Evolutionary conservation across 2,113 vertebrate genomes (phyloP).

Genomic region (Platysteira castanea): DNA sequence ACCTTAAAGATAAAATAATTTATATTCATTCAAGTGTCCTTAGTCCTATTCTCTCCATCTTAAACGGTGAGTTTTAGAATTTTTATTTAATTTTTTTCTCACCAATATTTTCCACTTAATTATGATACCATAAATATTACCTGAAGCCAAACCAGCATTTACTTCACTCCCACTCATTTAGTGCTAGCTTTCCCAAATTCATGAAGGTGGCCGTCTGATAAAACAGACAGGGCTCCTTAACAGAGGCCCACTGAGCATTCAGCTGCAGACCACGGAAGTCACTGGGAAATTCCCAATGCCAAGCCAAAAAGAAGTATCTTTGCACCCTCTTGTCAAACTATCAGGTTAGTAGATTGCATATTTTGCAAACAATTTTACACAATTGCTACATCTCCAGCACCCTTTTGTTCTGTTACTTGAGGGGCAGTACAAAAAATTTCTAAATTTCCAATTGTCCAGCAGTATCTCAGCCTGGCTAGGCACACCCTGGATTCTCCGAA

Average conservation of each 20-base stretch:
- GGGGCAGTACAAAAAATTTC: neutral
- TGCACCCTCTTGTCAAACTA: neutral
- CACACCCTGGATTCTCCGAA: neutral
- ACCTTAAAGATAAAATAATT: neutral
- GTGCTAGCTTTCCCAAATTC: neutral
- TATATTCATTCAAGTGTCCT: neutral
- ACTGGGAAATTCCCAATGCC: neutral
- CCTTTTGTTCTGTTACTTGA: neutral
- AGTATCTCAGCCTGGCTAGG: neutral
- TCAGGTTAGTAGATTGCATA: neutral
- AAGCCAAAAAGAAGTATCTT: neutral
- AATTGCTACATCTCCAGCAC: neutral
- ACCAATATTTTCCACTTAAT: neutral
- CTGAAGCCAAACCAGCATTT: neutral
- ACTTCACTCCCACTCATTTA: neutral
- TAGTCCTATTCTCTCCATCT: neutral
- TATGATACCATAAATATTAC: neutral
- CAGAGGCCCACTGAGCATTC: neutral
- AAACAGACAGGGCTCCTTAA: neutral
- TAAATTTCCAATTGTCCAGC: neutral
- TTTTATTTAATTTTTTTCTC: neutral
- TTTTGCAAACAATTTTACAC: neutral
- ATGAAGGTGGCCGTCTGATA: neutral
- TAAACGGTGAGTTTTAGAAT: accelerated
- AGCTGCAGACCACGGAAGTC: neutral